phyloP scores from a whole-genome alignment of 2,888 invertebrate species.

The Pemphredon lugubris region DNA sequence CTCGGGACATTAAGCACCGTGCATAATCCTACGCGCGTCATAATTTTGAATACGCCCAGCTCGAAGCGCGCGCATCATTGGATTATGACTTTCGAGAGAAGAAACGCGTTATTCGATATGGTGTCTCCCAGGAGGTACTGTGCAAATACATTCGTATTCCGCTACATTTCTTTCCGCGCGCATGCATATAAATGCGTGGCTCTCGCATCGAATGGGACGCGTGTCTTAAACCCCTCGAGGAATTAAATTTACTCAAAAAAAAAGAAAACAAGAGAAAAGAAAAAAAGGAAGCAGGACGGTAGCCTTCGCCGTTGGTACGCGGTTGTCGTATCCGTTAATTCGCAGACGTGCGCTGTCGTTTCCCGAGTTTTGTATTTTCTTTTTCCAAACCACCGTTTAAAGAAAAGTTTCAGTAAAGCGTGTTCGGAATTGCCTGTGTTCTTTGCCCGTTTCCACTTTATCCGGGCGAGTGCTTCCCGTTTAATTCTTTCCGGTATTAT shows the following conservation, averaged over 20 bases:
- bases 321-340: no score
- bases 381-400: no score
- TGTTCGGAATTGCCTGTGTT: no score
- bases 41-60: slow-evolving; percentile 14
- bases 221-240: background rate
- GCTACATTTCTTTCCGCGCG: slow-evolving; percentile 27
- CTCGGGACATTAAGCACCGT: slow-evolving; percentile 26
- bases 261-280: no score
- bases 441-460: no score
- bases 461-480: no score
- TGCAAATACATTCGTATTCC: slow-evolving; percentile 32
- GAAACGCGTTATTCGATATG: slow-evolving; percentile 32
- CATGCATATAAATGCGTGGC: slow-evolving; percentile 28
- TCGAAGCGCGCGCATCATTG: slow-evolving; percentile 10
- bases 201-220: background rate
- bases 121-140: slow-evolving; percentile 16
- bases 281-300: no score
- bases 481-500: no score
- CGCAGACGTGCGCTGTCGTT: no score
- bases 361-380: no score
- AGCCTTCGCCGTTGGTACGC: no score
- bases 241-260: background rate
- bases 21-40: slow-evolving; percentile 35
- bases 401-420: no score
- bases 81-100: slow-evolving; percentile 37